Evolutionary conservation across 2,113 vertebrate species (phyloP), one percentile per base, ranked within the genome.

Genomic region (Pygoscelis antarcticus): DNA sequence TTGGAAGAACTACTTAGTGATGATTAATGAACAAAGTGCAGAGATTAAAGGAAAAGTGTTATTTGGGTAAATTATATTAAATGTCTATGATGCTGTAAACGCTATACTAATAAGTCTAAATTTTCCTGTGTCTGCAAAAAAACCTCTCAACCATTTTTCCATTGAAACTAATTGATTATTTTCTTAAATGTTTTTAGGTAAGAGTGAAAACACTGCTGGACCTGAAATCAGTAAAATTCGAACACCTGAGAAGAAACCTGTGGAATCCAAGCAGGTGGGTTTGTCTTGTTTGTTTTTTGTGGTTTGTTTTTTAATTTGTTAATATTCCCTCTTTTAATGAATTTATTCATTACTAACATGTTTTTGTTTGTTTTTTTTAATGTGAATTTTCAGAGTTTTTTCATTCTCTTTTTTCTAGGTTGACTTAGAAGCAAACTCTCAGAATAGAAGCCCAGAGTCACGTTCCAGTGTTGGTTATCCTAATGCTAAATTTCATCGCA

Each of bases 191-290:
- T 96, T 95, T 92, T 95, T 94, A 99, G 99, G 99, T 97, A 99
- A 99, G 98, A 98, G 97, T 90, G 99, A 99, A 93, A 98, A 98
- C 84, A 98, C 98, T 98, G 96, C 98, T 94, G 99, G 99, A 96
- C 95, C 98, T 15, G 99, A 99, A 96, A 99, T 99, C 84, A 98
- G 15, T 97, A 99, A 99, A 97, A 99, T 99, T 96, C 98, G 99
- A 91, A 99, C 99, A 62, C 99, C 99, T 66, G 99, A 99, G 95
- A 99, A 99, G 96, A 99, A 99, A 90, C 96, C 95, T 23, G 9
- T 98, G 54, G 99, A 99, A 78, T 94, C 98, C 86, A 99, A 99
- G 96, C 99, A 98, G 98, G 98, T 98, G 80, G 3, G 96, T 64
- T 90, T 83, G 34, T 51, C 29, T 27, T 86, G 1, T 55, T 75